Percentiles rank a stretch among this genome's conserved stretches.
These are phyloP conservation scores for Silvanus unidentatus DNA, from an alignment of 2,888 invertebrate genomes.

Conservation along the genomic window DNA sequence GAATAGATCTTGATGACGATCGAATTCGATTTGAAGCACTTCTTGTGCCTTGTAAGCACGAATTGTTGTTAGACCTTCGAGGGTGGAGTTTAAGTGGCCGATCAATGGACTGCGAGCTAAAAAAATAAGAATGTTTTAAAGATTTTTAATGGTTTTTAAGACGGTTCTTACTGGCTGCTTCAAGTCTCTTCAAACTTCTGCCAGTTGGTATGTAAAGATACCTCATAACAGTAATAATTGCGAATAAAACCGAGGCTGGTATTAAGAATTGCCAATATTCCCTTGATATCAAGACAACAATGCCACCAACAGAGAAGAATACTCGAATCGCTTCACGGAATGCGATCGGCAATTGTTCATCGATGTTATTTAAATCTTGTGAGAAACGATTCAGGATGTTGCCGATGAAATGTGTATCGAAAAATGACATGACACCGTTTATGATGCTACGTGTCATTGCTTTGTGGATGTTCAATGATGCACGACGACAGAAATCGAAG, in stretches of 20 bases:
- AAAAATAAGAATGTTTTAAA: conserved; percentile 15
- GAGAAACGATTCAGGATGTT: conserved; percentile 36
- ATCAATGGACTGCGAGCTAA: conserved; percentile 41
- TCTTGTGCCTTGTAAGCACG: conserved; percentile 37
- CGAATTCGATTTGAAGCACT: conserved; percentile 37
- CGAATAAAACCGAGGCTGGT: conserved; percentile 22
- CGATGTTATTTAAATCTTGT: conserved; percentile 32
- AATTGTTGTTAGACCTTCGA: conserved; percentile 43
- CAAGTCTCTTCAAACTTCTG: conserved; percentile 32
- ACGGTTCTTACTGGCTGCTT: conserved; percentile 30
- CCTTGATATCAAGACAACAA: conserved; percentile 20
- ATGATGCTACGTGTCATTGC: conserved; percentile 28
- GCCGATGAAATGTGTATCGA: conserved; percentile 34
- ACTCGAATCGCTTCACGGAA: conserved; percentile 25
- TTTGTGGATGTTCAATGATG: conserved; percentile 44
- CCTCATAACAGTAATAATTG: conserved; percentile 21
- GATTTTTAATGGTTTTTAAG: conserved; percentile 1
- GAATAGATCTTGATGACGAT: conserved; percentile 39
- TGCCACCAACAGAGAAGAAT: conserved; percentile 19
- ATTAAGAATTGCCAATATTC: conserved; percentile 28
- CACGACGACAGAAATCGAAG: conserved; percentile 73
- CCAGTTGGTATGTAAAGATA: conserved; percentile 29
- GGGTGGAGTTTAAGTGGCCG: conserved; percentile 40
- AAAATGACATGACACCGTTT: conserved; percentile 32
- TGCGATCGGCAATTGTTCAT: conserved; percentile 29